These are phyloP conservation scores for Marisa cornuarietis DNA, from an alignment of 1,140 invertebrate species.

Conservation along the genomic window DNA sequence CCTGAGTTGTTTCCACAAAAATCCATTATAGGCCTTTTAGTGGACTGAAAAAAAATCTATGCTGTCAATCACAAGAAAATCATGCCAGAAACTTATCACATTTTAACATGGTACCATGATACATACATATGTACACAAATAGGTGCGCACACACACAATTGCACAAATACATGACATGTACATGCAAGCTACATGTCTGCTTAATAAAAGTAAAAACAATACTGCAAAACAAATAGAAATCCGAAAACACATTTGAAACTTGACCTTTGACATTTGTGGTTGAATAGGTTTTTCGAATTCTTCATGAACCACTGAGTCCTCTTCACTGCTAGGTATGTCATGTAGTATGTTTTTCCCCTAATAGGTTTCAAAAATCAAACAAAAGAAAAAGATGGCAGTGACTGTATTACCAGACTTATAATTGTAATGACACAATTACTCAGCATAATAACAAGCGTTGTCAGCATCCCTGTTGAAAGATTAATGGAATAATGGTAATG, in stretches of 20 bases:
- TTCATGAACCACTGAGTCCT: conserved; percentile 9
- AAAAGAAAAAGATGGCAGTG: not conserved
- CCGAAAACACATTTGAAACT: too few species aligned
- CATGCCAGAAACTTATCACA: too few species aligned
- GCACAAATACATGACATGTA: not conserved
- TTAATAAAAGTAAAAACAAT: too few species aligned
- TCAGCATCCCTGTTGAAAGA: too few species aligned
- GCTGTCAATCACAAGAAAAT: too few species aligned
- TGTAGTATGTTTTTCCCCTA: not conserved
- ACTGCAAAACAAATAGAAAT: too few species aligned
- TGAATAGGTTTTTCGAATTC: not conserved
- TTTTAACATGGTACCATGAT: not conserved
- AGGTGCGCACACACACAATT: not conserved
- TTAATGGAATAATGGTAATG: too few species aligned
- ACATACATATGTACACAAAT: not conserved
- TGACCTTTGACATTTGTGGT: not conserved
- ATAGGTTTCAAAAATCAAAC: not conserved
- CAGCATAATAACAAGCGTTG: not conserved
- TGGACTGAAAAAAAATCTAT: too few species aligned
- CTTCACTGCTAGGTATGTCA: conserved; percentile 6
- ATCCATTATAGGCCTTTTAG: too few species aligned
- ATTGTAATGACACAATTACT: not conserved
- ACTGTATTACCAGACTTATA: not conserved
- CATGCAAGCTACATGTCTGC: not conserved
- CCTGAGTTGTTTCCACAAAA: too few species aligned